A percentile compares a stretch with the other conserved stretches of the same genome.
Conservation (phyloP, 2,113 vertebrate species). For the Illadopsis cleaveri region DNA sequence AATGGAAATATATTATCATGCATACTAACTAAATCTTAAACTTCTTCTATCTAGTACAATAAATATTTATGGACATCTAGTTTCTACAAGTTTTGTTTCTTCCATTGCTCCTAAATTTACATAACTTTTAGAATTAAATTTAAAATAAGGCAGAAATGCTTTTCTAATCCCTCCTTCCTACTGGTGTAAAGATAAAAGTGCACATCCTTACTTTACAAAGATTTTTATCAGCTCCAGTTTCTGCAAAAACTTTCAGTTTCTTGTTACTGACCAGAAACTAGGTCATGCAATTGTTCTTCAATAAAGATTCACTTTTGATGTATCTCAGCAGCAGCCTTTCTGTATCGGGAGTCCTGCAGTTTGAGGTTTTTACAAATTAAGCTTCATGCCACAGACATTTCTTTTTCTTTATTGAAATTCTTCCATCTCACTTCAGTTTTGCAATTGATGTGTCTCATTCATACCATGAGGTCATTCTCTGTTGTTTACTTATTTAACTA, state of each 20-base stretch:
- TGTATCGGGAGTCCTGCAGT: constrained; percentile 46
- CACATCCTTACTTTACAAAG: constrained; percentile 19
- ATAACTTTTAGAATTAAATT: constrained; percentile 18
- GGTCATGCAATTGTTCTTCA: constrained; percentile 71
- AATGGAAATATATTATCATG: background rate
- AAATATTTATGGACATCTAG: background rate
- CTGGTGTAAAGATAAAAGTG: constrained; percentile 44
- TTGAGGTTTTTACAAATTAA: constrained; percentile 50
- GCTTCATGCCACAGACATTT: constrained; percentile 36
- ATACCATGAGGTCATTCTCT: background rate
- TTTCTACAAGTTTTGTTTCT: background rate
- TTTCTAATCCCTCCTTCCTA: constrained; percentile 21
- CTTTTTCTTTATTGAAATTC: constrained; percentile 46
- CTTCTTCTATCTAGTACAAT: background rate
- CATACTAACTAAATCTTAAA: background rate
- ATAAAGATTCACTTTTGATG: constrained; percentile 71
- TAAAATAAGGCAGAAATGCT: background rate
- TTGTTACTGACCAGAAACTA: constrained; percentile 67
- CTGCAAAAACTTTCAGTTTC: constrained; percentile 58
- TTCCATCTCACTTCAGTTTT: background rate
- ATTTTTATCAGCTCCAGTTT: constrained; percentile 68
- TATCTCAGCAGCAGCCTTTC: constrained; percentile 51
- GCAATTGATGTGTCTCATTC: constrained; percentile 19
- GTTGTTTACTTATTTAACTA: background rate
- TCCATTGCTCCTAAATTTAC: background rate